These are phyloP conservation scores for Parotia lawesii DNA, from an alignment of 2,113 vertebrate genomes.

Conservation along the genomic window DNA sequence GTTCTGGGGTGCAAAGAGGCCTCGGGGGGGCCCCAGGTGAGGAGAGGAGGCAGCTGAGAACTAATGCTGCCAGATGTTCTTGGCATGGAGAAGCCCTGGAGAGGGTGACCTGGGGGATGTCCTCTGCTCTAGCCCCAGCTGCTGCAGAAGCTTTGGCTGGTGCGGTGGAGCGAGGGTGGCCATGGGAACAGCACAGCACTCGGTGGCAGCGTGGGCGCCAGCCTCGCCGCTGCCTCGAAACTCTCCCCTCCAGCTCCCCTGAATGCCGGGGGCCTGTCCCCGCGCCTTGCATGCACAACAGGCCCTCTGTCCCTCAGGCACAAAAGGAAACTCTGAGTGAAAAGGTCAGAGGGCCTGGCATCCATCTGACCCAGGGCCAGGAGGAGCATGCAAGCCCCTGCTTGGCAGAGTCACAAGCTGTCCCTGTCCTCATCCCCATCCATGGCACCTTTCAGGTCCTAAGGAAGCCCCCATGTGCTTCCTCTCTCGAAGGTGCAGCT, in stretches of 20 bases:
- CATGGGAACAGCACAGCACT: neutral
- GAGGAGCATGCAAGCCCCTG: neutral
- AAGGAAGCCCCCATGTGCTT: neutral
- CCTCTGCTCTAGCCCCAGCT: neutral
- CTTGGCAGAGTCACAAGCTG: neutral
- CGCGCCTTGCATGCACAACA: fast-evolving
- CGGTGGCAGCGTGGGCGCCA: neutral
- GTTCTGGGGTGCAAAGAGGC: neutral
- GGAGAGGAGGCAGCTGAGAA: neutral
- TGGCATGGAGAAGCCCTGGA: neutral
- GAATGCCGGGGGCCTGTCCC: neutral
- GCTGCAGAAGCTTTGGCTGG: neutral
- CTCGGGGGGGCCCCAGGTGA: fast-evolving
- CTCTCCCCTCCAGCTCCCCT: neutral
- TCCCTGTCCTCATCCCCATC: neutral
- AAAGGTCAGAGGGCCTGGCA: neutral
- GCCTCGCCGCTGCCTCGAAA: neutral
- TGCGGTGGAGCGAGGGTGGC: fast-evolving
- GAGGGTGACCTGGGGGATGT: neutral
- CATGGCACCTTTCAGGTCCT: neutral
- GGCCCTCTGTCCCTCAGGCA: conserved; percentile 22
- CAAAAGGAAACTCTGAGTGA: conserved; percentile 43
- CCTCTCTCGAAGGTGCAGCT: neutral
- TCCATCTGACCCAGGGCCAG: neutral
- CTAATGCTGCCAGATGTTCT: neutral